Base-by-base conservation (phyloP, 2,797 vertebrate species). In the Champsocephalus esox region DNA sequence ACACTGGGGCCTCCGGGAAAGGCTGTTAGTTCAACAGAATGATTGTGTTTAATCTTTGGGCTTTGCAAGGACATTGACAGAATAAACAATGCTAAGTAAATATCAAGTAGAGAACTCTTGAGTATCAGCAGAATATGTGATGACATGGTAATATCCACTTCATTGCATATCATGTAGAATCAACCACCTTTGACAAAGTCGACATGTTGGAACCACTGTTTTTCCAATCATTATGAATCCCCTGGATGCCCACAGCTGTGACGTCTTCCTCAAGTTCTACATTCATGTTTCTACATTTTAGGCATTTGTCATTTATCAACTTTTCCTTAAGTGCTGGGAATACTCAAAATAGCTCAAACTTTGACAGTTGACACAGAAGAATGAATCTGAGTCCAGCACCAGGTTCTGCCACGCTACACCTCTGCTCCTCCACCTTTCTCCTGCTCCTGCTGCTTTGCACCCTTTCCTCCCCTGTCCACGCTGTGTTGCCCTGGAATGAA, bases 401-500 rank as follows among this genome's bases (percentile, higher is more conserved):
- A 74, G 77, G 83, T 89, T 88, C 82, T 92, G 87, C 86, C 85
- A 82, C 83, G 72, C 81, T 48, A 7, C n/a, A 2, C 46, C 70
- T 79, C 69, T 82, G 68, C 70, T 66, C 1, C 48, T 17, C 21
- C 64, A 45, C 61, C 60, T 80, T 75, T 80, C 77, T 56, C 78
- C 81, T 79, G 73, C 88, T 87, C 82, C 81, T 83, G 81, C 83
- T 73, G 85, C 88, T 83, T 87, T 49, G 79, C 85, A 81, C 57
- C 64, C 64, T 52, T 72, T 76, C 76, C 38, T 77, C 67, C 50
- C n/a, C 57, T 77, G 7, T 81, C 65, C 75, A 63, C 12, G 61
- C 73, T 79, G 65, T 75, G 72, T 80, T 60, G 80, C 84, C 80
- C 79, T 81, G 81, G 77, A 79, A 56, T 82, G 82, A 85, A 85